Evolutionary conservation across 1,140 invertebrate genomes (phyloP).

Genomic region (Drosophila pseudoobscura): DNA sequence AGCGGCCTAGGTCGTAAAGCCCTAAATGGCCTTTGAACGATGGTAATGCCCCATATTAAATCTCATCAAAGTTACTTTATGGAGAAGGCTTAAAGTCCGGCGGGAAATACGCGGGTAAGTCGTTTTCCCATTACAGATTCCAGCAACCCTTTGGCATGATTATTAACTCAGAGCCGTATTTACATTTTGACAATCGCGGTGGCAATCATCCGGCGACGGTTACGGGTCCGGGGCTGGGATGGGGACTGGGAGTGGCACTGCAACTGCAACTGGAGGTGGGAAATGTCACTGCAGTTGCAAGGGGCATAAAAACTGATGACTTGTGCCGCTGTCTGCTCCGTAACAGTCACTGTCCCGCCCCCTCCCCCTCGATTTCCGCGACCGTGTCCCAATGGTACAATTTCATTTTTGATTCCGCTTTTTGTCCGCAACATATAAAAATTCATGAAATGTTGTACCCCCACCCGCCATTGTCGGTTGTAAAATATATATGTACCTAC

Average conservation of each 20-base stretch:
- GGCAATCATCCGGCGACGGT: slow-evolving; percentile 22
- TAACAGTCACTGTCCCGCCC: slow-evolving; percentile 3
- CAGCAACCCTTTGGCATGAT: slow-evolving; percentile 29
- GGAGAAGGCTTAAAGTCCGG: background rate
- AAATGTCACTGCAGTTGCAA: slow-evolving; percentile 58
- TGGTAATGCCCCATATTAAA: background rate
- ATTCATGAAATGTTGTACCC: slow-evolving; percentile 54
- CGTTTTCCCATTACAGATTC: slow-evolving; percentile 19
- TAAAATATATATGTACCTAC: slow-evolving; percentile 23
- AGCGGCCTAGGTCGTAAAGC: slow-evolving; percentile 10
- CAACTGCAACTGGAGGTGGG: slow-evolving; percentile 27
- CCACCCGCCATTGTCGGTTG: slow-evolving; percentile 21
- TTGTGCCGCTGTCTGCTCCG: slow-evolving; percentile 71
- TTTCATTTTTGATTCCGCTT: slow-evolving; percentile 45
- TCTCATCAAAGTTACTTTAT: background rate
- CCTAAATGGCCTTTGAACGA: background rate
- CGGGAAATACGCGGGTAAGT: background rate
- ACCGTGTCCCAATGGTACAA: slow-evolving; percentile 62
- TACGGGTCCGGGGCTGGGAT: background rate
- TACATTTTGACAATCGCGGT: slow-evolving; percentile 45
- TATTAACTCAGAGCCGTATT: slow-evolving; percentile 42
- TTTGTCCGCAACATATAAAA: slow-evolving; percentile 52
- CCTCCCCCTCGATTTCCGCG: background rate
- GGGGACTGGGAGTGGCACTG: background rate
- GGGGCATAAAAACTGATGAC: slow-evolving; percentile 75